Conservation (phyloP, 2,888 invertebrate species). For the Drosophila picticornis region DNA sequence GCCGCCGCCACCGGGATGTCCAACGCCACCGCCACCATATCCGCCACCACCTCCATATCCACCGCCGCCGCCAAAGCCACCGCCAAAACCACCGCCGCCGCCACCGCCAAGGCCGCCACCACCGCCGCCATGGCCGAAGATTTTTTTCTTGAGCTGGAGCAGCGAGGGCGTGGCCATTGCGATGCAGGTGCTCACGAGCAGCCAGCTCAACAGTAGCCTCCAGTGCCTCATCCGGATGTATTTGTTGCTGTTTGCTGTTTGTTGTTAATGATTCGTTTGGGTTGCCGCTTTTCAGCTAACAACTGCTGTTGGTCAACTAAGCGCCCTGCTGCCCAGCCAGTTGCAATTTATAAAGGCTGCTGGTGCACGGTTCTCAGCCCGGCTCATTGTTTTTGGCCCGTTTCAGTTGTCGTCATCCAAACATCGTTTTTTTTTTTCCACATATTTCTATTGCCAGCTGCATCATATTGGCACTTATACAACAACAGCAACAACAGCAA, state of each 20-base stretch:
- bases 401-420: conserved; percentile 39
- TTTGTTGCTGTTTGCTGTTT: background rate
- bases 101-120: conserved; percentile 33
- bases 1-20: conserved; percentile 26
- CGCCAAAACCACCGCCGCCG: conserved; percentile 43
- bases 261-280: background rate
- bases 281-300: conserved; percentile 11
- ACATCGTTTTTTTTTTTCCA: background rate
- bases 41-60: conserved; percentile 34
- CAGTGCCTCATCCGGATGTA: conserved; percentile 39
- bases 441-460: background rate
- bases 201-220: conserved; percentile 29
- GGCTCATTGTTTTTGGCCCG: conserved; percentile 52
- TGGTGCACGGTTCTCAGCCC: conserved; percentile 29
- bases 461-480: conserved; percentile 21
- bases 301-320: conserved; percentile 51
- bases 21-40: conserved; percentile 24
- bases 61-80: conserved; percentile 38
- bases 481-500: conserved; percentile 5
- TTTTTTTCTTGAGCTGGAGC: conserved; percentile 61
- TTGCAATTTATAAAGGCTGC: conserved; percentile 58
- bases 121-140: conserved; percentile 51
- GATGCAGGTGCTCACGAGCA: conserved; percentile 57
- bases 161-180: conserved; percentile 54
- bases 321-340: conserved; percentile 21